Conservation (phyloP, 2,797 vertebrate species). For the Telmatherina bonti region DNA sequence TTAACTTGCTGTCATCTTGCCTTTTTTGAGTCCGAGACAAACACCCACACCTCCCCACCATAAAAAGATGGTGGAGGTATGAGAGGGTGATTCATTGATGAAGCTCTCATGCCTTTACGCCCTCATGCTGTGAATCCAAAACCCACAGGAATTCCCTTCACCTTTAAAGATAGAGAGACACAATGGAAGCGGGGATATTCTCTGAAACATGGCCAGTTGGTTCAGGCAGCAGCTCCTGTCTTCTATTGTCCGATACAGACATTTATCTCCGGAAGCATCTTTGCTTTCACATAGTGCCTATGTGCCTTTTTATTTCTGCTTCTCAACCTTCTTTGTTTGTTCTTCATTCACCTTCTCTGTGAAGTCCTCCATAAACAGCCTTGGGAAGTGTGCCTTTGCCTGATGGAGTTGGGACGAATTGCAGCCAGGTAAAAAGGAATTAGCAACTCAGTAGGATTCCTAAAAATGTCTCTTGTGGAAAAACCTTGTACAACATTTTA, state of each 20-base stretch:
- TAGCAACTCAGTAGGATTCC: neutral
- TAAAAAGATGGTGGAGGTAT: constrained; percentile 3
- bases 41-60: neutral
- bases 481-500: neutral
- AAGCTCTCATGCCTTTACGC: constrained; percentile 53
- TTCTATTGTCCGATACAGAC: constrained; percentile 44
- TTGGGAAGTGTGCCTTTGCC: constrained; percentile 94
- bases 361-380: constrained; percentile 96
- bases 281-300: constrained; percentile 51
- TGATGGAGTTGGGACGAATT: constrained; percentile 94
- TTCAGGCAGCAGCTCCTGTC: constrained; percentile 31
- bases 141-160: constrained; percentile 55
- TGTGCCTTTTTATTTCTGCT: constrained; percentile 19
- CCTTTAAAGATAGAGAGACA: constrained; percentile 60
- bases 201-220: constrained; percentile 36
- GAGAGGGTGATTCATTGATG: constrained; percentile 24
- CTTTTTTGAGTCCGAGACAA: neutral
- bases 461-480: neutral
- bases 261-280: constrained; percentile 69
- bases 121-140: constrained; percentile 49
- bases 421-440: constrained; percentile 87
- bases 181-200: constrained; percentile 40
- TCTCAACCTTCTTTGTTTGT: constrained; percentile 43
- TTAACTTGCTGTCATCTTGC: neutral
- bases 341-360: constrained; percentile 13